These are phyloP conservation scores for Tuta absoluta DNA, from an alignment of 2,888 invertebrate species.

Conservation along the genomic window DNA sequence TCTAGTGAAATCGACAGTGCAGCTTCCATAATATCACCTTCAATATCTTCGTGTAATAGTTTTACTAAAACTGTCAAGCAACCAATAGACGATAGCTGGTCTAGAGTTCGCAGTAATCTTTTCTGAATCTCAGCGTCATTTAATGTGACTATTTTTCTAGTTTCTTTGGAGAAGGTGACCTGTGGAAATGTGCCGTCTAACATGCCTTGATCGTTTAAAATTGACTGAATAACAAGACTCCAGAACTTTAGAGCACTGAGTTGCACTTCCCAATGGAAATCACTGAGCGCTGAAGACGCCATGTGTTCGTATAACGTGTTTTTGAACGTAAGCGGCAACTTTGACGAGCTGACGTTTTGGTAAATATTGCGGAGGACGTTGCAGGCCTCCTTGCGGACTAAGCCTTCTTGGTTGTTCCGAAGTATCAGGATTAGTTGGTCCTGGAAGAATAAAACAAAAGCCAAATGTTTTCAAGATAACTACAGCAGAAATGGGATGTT, in stretches of 20 bases:
- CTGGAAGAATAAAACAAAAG: constrained; percentile 54
- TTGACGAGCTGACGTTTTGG: constrained; percentile 74
- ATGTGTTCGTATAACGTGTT: constrained; percentile 83
- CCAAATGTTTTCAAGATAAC: neutral
- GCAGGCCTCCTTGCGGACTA: constrained; percentile 88
- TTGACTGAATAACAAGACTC: constrained; percentile 84
- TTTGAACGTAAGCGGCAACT: constrained; percentile 78
- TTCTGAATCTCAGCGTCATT: constrained; percentile 84
- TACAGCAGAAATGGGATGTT: neutral
- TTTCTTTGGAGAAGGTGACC: constrained; percentile 89
- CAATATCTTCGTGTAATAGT: constrained; percentile 85
- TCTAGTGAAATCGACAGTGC: constrained; percentile 80
- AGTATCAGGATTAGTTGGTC: constrained; percentile 80
- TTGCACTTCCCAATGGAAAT: constrained; percentile 93
- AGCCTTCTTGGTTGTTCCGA: constrained; percentile 86
- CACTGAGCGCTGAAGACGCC: constrained; percentile 84
- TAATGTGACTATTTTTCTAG: constrained; percentile 88
- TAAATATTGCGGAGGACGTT: constrained; percentile 84
- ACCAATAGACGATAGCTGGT: constrained; percentile 84
- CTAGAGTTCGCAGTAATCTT: constrained; percentile 84
- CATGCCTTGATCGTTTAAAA: constrained; percentile 89
- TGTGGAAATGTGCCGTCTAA: constrained; percentile 89
- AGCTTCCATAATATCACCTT: constrained; percentile 85
- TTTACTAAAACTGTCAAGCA: constrained; percentile 86
- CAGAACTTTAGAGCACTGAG: constrained; percentile 86